These are phyloP conservation scores for Aquatica leii DNA, from an alignment of 2,888 invertebrate species.

Conservation along the genomic window DNA sequence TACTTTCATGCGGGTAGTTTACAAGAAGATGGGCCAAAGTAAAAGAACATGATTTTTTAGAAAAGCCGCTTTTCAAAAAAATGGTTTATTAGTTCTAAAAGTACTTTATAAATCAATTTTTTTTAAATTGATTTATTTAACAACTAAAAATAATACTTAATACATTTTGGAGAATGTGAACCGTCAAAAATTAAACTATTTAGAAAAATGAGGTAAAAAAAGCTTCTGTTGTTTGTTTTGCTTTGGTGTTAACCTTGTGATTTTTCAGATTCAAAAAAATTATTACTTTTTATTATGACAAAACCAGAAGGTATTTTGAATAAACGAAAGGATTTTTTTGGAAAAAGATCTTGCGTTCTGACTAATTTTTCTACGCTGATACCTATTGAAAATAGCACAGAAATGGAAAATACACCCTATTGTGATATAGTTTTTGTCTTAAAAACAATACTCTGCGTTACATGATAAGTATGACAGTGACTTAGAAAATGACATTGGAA, in stretches of 20 bases:
- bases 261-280: neutral
- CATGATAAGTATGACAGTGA: too few species aligned
- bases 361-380: too few species aligned
- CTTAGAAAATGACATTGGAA: neutral
- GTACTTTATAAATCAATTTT: too few species aligned
- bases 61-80: neutral
- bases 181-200: too few species aligned
- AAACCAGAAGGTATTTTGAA: neutral
- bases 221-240: neutral
- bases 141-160: too few species aligned
- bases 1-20: neutral
- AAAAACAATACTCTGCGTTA: too few species aligned
- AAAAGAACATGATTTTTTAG: neutral
- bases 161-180: too few species aligned
- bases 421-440: too few species aligned
- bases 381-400: neutral
- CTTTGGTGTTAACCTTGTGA: neutral
- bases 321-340: neutral
- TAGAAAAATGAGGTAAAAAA: neutral
- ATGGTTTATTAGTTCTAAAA: neutral
- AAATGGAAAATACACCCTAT: neutral
- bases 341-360: neutral
- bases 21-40: too few species aligned
- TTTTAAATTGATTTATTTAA: too few species aligned
- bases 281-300: neutral